phyloP scores from a whole-genome alignment of 2,113 vertebrate genomes.

The Entomyzon cyanotis region DNA sequence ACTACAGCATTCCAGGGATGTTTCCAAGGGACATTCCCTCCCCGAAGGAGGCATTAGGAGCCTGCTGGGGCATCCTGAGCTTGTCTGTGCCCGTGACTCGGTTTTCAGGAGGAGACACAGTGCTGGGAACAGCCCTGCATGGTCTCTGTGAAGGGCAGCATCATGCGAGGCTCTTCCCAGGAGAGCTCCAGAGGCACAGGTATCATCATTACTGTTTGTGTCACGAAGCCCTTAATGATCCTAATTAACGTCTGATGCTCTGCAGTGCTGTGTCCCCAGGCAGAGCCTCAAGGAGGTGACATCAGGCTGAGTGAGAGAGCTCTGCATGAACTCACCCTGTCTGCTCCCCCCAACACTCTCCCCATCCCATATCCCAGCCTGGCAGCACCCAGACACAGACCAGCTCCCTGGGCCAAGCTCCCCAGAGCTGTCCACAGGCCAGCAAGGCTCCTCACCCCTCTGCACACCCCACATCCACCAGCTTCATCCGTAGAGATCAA shows the following conservation, averaged over 20 bases:
- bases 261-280: not conserved
- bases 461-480: not conserved
- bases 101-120: not conserved
- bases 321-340: not conserved
- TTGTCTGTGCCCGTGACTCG: accelerated
- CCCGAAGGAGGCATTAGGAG: not conserved
- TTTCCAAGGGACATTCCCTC: not conserved
- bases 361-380: accelerated
- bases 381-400: accelerated
- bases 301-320: not conserved
- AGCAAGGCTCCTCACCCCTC: not conserved
- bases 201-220: not conserved
- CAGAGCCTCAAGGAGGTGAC: not conserved
- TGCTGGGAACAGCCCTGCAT: accelerated
- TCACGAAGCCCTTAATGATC: constrained; percentile 11
- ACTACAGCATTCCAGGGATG: accelerated
- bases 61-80: not conserved
- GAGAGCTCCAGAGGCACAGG: not conserved
- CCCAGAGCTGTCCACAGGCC: not conserved
- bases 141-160: not conserved
- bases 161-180: not conserved
- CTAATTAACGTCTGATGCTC: not conserved
- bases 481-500: accelerated
- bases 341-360: not conserved
- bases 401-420: accelerated